Evolutionary conservation across 2,888 invertebrate genomes (phyloP).

Genomic region (Epinotia ramella): DNA sequence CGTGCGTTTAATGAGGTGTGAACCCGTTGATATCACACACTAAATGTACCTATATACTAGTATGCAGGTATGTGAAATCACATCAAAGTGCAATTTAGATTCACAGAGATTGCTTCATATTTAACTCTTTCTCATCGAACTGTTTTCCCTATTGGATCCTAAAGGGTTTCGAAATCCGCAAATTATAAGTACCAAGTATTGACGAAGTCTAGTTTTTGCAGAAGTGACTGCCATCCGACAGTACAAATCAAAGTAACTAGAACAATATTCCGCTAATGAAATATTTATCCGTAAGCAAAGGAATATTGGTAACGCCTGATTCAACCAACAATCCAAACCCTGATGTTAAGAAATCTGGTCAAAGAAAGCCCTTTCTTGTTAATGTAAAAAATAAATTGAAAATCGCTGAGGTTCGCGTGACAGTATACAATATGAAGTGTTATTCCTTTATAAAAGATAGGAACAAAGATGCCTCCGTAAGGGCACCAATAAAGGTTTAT

Average conservation of each 20-base stretch:
- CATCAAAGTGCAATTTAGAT: background rate
- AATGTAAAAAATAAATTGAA: background rate
- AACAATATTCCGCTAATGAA: too few species aligned
- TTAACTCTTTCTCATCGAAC: too few species aligned
- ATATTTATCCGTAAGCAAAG: too few species aligned
- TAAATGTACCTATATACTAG: background rate
- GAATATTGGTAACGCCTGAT: too few species aligned
- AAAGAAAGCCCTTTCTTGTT: background rate
- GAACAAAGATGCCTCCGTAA: constrained; percentile 58
- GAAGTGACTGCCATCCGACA: too few species aligned
- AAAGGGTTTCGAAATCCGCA: too few species aligned
- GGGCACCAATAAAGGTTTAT: constrained; percentile 73
- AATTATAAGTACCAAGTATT: too few species aligned
- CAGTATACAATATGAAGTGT: constrained; percentile 52
- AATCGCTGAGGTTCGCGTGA: constrained; percentile 2
- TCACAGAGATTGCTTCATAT: background rate
- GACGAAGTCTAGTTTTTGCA: too few species aligned
- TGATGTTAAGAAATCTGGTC: too few species aligned
- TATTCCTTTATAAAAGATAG: constrained; percentile 56
- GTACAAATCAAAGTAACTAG: too few species aligned
- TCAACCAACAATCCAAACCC: too few species aligned
- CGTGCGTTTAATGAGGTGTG: constrained; percentile 43
- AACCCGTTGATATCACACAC: constrained; percentile 37
- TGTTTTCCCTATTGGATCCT: too few species aligned
- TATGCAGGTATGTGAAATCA: background rate